Percentiles rank a stretch among this genome's conserved stretches.
These are phyloP conservation scores for Colostygia pectinataria DNA, from an alignment of 2,888 invertebrate species.

Conservation along the genomic window DNA sequence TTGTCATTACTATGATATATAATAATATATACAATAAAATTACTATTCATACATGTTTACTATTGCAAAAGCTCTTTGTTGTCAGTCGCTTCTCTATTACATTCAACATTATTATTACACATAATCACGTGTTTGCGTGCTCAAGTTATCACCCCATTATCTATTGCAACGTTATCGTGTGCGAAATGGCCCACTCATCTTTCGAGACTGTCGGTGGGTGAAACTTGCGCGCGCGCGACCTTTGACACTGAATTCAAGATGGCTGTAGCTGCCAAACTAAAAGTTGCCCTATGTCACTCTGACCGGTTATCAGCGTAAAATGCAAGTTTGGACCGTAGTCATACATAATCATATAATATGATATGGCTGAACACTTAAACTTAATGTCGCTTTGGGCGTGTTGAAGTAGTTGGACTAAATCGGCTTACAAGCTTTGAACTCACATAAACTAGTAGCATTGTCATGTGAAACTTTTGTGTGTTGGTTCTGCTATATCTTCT, in stretches of 20 bases:
- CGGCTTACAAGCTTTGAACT: no score
- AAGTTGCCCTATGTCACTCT: constrained; percentile 10
- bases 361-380: no score
- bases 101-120: constrained; percentile 38
- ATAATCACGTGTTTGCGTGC: constrained; percentile 38
- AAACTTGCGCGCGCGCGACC: constrained; percentile 69
- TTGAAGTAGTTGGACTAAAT: no score
- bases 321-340: no score
- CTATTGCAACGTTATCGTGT: constrained; percentile 48
- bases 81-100: constrained; percentile 16
- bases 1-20: no score
- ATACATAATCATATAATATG: no score
- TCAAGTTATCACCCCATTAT: constrained; percentile 55
- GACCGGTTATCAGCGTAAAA: no score
- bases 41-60: background rate
- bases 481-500: background rate
- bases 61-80: constrained; percentile 14
- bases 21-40: no score
- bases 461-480: constrained; percentile 1
- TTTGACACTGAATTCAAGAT: constrained; percentile 72
- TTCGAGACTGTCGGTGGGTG: constrained; percentile 54
- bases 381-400: no score
- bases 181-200: constrained; percentile 64
- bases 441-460: background rate
- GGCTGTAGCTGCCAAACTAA: constrained; percentile 71